Percentiles rank a stretch among this genome's conserved stretches.
Evolutionary conservation across 2,797 vertebrate species (phyloP).

Genomic region (Amblyraja radiata): DNA sequence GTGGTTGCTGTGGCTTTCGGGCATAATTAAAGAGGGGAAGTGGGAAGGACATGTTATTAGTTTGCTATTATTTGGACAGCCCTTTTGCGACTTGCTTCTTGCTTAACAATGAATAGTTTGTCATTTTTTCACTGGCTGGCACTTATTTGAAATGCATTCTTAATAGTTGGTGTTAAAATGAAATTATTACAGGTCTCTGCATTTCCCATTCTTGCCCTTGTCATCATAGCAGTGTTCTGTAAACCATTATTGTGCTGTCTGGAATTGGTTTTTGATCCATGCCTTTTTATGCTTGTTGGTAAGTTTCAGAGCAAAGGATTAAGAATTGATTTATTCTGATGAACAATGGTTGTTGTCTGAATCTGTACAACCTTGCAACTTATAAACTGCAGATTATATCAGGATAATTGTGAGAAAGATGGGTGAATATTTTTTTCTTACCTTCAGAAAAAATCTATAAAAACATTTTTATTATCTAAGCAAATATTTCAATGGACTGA

Average conservation of each 20-base stretch:
- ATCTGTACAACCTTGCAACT: neutral
- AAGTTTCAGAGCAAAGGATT: neutral
- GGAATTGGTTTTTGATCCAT: conserved; percentile 1
- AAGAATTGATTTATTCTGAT: neutral
- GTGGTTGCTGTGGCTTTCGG: too few species aligned
- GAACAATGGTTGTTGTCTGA: neutral
- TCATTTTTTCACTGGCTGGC: neutral
- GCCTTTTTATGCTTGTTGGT: neutral
- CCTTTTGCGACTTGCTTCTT: neutral
- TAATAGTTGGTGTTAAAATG: neutral
- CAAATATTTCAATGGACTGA: neutral
- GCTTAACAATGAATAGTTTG: neutral
- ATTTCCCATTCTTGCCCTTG: neutral
- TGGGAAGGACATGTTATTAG: neutral
- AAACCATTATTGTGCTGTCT: neutral
- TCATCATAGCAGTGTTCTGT: neutral
- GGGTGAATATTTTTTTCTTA: neutral
- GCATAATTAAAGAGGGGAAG: too few species aligned
- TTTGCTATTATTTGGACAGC: too few species aligned
- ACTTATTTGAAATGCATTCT: neutral
- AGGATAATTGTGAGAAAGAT: neutral
- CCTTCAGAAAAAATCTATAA: neutral
- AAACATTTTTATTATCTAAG: neutral
- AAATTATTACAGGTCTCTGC: neutral
- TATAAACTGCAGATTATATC: neutral